These are phyloP conservation scores for Liasis olivaceus DNA, from an alignment of 2,797 vertebrate genomes.

Conservation along the genomic window DNA sequence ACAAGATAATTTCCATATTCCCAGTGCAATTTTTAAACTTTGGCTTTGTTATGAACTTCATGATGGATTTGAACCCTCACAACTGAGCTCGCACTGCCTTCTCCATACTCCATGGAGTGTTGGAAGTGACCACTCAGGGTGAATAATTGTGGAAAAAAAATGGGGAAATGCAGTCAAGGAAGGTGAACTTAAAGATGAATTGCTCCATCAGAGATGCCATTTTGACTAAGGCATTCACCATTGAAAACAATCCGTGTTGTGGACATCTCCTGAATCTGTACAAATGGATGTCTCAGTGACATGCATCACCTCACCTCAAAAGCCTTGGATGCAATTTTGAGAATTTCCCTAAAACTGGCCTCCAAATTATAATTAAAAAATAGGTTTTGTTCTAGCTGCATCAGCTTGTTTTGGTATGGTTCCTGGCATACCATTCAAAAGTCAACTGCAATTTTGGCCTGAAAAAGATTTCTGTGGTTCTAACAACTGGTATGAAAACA, in stretches of 20 bases:
- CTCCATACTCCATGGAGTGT: neutral
- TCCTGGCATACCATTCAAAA: neutral
- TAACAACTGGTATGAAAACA: neutral
- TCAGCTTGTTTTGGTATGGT: neutral
- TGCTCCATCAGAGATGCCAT: neutral
- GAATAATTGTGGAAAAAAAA: neutral
- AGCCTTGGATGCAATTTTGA: neutral
- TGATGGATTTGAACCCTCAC: constrained; percentile 59
- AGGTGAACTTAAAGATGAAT: neutral
- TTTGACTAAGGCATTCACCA: neutral
- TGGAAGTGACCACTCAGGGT: neutral
- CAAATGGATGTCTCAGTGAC: neutral
- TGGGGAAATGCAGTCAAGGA: neutral
- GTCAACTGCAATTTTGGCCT: neutral
- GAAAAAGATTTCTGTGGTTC: neutral
- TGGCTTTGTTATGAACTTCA: constrained; percentile 66
- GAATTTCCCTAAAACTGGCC: neutral
- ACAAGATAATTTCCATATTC: constrained; percentile 80
- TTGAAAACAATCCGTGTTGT: neutral
- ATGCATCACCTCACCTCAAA: too few species aligned
- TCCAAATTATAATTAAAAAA: neutral
- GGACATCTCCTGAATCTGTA: neutral
- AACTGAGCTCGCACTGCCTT: constrained; percentile 26
- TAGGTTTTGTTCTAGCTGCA: neutral
- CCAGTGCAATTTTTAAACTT: constrained; percentile 68